These are phyloP conservation scores for Drosophila leontia DNA, from an alignment of 1,140 invertebrate genomes.

Conservation along the genomic window DNA sequence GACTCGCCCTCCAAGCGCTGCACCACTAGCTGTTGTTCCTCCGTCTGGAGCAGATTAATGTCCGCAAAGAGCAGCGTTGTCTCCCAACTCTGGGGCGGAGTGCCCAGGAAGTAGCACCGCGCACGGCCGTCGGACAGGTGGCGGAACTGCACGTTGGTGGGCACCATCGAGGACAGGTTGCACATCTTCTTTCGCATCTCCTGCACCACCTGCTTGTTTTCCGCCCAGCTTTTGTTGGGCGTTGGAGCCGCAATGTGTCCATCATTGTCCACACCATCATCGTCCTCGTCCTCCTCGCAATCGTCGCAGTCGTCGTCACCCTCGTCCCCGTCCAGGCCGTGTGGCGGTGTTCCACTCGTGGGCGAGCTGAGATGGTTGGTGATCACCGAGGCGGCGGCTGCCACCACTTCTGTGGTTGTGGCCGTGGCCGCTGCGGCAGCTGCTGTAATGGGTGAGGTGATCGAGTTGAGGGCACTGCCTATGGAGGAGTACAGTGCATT, in stretches of 20 bases:
- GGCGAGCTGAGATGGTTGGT: slow-evolving; percentile 82
- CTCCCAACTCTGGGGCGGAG: slow-evolving; percentile 93
- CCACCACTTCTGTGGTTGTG: slow-evolving; percentile 74
- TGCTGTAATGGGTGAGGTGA: slow-evolving; percentile 77
- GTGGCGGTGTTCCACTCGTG: slow-evolving; percentile 76
- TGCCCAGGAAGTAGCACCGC: slow-evolving; percentile 95
- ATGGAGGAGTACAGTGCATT: slow-evolving; percentile 83
- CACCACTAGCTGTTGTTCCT: slow-evolving; percentile 51
- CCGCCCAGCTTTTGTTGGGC: slow-evolving; percentile 89
- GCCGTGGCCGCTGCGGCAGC: slow-evolving; percentile 78
- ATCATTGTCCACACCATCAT: slow-evolving; percentile 72
- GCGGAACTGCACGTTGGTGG: slow-evolving; percentile 92
- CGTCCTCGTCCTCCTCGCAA: slow-evolving; percentile 78
- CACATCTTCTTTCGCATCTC: slow-evolving; percentile 92
- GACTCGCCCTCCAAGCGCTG: slow-evolving; percentile 46
- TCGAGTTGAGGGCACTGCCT: slow-evolving; percentile 77
- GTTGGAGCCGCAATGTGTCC: slow-evolving; percentile 74
- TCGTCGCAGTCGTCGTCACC: slow-evolving; percentile 76
- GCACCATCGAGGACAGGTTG: slow-evolving; percentile 91
- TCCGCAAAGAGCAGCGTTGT: slow-evolving; percentile 95
- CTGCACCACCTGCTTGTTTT: slow-evolving; percentile 92
- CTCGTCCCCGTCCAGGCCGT: slow-evolving; percentile 61
- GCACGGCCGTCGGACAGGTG: slow-evolving; percentile 90
- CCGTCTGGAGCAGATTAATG: slow-evolving; percentile 86
- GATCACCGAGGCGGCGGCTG: slow-evolving; percentile 76